Evolutionary conservation across 2,888 invertebrate genomes (phyloP), one percentile per base, ranked within the genome.

Genomic region (Liopterus haemorrhoidalis): DNA sequence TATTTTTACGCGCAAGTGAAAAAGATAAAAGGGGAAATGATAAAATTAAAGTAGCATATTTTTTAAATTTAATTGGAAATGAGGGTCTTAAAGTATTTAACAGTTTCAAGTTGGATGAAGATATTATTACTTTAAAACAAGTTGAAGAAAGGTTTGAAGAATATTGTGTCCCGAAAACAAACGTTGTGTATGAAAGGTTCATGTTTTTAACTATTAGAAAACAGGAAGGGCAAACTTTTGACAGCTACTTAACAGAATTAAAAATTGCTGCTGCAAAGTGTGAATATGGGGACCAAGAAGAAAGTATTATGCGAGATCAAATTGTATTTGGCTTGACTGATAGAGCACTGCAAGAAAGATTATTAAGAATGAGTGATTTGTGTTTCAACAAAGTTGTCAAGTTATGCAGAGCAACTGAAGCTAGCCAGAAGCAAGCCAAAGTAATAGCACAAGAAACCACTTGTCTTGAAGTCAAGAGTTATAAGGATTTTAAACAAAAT

Each of bases 161-260:
- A 6, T 46, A 46, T 31, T 16, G 25, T 6, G 18, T 31, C 14
- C 50, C 50, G 18, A 46, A 46, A 14, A 33, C 36, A 20, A 50
- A 46, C 42, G 27, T 46, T 4, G 25, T 49, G 4, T 28, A 28
- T 8, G 41, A 46, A 33, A 19, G 39, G 5, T 42, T 40, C 28
- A 46, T 46, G 38, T 50, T 52, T 24, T 15, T 32, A 16, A 48
- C 41, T 15, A 42, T 46, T 18, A 12, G 27, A 4, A 48, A 52
- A 36, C 19, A 12, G 4, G 33, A 44, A 6, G 46, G 47, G n/a
- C 49, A 52, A 31, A 32, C 32, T 11, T 49, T 50, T 41, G 44
- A 47, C n/a, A 32, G 39, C 9, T 52, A 46, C 31, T 32, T 50
- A 8, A 51, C 42, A 8, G 49, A 52, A 16, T 20, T 52, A 21